These are phyloP conservation scores for Allobates femoralis DNA, from an alignment of 2,797 vertebrate genomes.

Conservation along the genomic window DNA sequence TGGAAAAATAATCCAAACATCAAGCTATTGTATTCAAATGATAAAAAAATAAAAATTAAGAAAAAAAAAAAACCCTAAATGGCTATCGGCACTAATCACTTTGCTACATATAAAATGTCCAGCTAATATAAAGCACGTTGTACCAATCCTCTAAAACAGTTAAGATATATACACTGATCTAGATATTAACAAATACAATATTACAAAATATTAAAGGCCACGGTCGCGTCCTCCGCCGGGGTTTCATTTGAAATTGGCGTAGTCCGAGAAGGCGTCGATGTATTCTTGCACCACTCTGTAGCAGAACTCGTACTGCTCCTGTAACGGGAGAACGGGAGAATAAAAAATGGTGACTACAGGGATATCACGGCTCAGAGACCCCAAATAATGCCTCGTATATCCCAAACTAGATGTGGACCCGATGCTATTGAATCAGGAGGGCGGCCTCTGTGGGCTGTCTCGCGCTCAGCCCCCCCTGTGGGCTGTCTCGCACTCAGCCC, in stretches of 20 bases:
- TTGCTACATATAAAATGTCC: slow-evolving; percentile 94
- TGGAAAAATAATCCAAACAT: slow-evolving; percentile 77
- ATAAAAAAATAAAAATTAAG: slow-evolving; percentile 73
- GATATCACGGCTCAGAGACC: too few relatives aligned
- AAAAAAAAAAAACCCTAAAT: slow-evolving; percentile 25
- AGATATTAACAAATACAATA: slow-evolving; percentile 94
- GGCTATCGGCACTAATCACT: slow-evolving; percentile 79
- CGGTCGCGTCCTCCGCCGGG: slow-evolving; percentile 74
- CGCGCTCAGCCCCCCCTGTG: too few relatives aligned
- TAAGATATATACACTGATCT: slow-evolving; percentile 88
- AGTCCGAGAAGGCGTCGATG: slow-evolving; percentile 98
- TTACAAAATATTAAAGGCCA: slow-evolving; percentile 99
- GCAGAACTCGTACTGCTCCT: slow-evolving; percentile 99
- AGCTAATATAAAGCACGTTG: slow-evolving; percentile 90
- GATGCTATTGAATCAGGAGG: too few relatives aligned
- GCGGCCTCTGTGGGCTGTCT: too few relatives aligned
- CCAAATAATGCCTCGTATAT: too few relatives aligned
- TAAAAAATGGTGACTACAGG: neutral
- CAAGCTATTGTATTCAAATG: slow-evolving; percentile 78
- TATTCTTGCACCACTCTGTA: slow-evolving; percentile 99
- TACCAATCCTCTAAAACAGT: slow-evolving; percentile 89
- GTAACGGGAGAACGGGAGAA: neutral
- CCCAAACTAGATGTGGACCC: too few relatives aligned
- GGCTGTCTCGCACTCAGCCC: too few relatives aligned
- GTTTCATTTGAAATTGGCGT: slow-evolving; percentile 96